Evolutionary conservation across 2,888 invertebrate species (phyloP), one percentile per base, ranked within the genome.

Genomic region (Petrolisthes cinctipes): DNA sequence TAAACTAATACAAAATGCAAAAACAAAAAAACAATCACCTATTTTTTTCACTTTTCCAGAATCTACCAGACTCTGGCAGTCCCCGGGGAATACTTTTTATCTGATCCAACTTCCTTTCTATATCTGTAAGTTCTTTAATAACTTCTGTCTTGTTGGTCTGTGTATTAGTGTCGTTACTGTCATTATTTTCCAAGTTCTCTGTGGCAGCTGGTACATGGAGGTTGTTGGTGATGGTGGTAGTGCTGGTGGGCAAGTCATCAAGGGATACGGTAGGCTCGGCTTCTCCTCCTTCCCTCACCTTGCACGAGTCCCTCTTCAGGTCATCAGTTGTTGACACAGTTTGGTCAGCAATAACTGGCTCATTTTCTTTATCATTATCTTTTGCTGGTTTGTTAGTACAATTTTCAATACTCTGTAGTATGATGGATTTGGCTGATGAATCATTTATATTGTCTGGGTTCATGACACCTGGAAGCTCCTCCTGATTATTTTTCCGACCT

Each of bases 41-140:
- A 82, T 88, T 75, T 82, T 85, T 88, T 37, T 88, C 88, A 20
- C 61, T 51, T n/a, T 88, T 88, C 88, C 88, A 88, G 81, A 81
- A 85, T 17, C 82, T 23, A 51, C 88, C 88, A 0, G 88, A 88
- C n/a, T 68, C 71, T 66, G 88, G 82, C 17, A 68, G 51, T 57
- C 88, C 88, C 68, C 78, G 54, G 61, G 86, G 71, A 14, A 82
- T n/a, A n/a, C 20, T 76, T 53, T 76, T 81, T 37, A 75, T 37
- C 5, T 71, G 23, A n/a, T 53, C 14, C 0, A 80, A 11, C 54
- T 71, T 85, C n/a, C 75, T 78, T 37, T 79, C 84, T 57, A 78
- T 6, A n/a, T 78, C 78, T 6, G 53, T 37, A 17, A 73, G 76
- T 4, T 37, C 76, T 23, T 78, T 56, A 23, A 11, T 9, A 20